Evolutionary conservation across 2,888 invertebrate species (phyloP), one percentile per base, ranked within the genome.

Genomic region (Leistus spinibarbis): DNA sequence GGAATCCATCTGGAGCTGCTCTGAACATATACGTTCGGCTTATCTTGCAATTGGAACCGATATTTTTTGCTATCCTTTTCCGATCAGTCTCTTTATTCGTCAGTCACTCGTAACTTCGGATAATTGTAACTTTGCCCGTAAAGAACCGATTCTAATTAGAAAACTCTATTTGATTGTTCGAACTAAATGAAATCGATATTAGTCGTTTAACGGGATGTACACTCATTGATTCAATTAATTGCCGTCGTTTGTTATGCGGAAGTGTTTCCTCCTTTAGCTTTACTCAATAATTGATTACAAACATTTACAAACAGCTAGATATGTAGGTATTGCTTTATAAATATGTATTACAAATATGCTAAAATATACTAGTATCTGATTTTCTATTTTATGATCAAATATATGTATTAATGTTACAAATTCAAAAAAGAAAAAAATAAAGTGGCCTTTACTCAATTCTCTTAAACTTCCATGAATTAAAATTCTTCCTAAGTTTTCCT

Each of bases 121-220:
- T 67, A 74, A 74, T 74, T 67, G 73, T 74, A 67, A 74, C 72
- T 74, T 74, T 53, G 73, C 24, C 67, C 57, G 73, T 62, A 74
- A 74, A 68, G 73, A 67, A 62, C 67, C 73, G 73, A 74, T 74
- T 74, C 73, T 74, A 74, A 74, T 74, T 74, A 74, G 73, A 74
- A 74, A 74, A 74, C 62, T 68, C 73, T 74, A 67, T 74, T 74
- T 74, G 67, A 74, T 74, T 75, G 75, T 67, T 66, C 64, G 63
- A 63, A 63, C 40, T 69, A 75, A 75, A 75, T 75, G 69, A 75
- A 75, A 75, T 69, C 63, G 75, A 75, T 75, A 75, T 75, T 75
- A 69, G 69, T 69, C 63, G 64, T 68, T 75, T 75, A 75, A 69
- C 75, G 54, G 63, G 69, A 73, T 68, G 74, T 74, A 75, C 63